Evolutionary conservation across 2,888 invertebrate genomes (phyloP).

Genomic region (Diaprepes abbreviatus): DNA sequence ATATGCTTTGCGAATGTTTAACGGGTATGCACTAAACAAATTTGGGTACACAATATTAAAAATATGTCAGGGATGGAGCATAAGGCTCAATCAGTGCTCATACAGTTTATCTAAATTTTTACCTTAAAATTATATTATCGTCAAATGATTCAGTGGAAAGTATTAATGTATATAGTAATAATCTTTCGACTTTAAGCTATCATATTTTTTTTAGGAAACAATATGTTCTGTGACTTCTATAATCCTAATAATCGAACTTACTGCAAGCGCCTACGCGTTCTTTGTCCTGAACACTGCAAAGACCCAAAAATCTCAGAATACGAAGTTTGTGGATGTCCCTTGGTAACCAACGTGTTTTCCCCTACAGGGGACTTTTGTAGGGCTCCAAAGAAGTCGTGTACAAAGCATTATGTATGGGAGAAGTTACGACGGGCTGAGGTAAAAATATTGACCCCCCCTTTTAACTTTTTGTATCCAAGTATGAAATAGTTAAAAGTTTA

Average conservation of each 20-base stretch:
- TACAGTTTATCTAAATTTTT: no score
- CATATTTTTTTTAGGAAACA: constrained; percentile 72
- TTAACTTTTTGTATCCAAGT: no score
- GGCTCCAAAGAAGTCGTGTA: constrained; percentile 90
- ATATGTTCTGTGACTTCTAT: constrained; percentile 98
- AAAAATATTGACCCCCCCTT: no score
- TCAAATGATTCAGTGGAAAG: no score
- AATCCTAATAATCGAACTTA: constrained; percentile 91
- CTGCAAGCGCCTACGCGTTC: constrained; percentile 93
- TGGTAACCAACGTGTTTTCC: constrained; percentile 87
- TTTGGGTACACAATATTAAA: no score
- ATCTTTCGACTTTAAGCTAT: no score
- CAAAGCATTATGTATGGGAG: constrained; percentile 96
- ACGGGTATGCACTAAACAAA: no score
- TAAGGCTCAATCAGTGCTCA: no score
- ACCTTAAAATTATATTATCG: no score
- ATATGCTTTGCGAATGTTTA: no score
- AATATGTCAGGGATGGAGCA: no score
- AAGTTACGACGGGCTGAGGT: constrained; percentile 94
- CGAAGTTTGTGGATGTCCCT: constrained; percentile 94
- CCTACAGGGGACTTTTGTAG: constrained; percentile 89
- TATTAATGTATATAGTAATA: no score
- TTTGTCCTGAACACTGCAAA: constrained; percentile 98
- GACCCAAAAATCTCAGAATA: constrained; percentile 89
- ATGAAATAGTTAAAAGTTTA: neutral